These are phyloP conservation scores for Apodemus speciosus DNA, from an alignment of 2,113 vertebrate species.

Conservation along the genomic window DNA sequence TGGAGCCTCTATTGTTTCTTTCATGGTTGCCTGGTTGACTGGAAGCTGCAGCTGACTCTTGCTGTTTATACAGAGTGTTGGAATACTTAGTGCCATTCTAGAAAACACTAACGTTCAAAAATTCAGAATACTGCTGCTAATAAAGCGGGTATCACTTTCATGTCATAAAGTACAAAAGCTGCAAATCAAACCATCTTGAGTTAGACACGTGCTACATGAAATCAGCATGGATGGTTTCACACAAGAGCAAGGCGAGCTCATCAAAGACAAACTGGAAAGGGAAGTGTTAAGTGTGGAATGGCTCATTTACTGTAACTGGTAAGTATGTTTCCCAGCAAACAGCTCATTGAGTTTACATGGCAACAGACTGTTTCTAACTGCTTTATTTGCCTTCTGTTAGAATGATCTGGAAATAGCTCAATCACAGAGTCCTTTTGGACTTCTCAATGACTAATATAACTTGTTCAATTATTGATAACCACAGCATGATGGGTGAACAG, in stretches of 20 bases:
- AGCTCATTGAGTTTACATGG: not conserved
- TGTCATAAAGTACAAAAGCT: not conserved
- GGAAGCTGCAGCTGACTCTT: not conserved
- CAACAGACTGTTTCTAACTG: not conserved
- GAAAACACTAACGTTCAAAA: not conserved
- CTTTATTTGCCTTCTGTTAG: not conserved
- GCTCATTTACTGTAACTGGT: not conserved
- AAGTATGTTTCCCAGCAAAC: not conserved
- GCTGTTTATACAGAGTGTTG: not conserved
- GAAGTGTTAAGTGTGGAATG: not conserved
- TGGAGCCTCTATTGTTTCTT: not conserved
- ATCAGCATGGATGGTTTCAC: not conserved
- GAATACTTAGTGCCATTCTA: no score
- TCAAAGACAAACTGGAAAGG: not conserved
- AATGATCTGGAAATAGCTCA: not conserved
- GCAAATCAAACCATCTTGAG: not conserved
- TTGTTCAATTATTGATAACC: not conserved
- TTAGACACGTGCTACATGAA: not conserved
- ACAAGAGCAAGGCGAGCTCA: not conserved
- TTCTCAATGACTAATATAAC: conserved; percentile 24
- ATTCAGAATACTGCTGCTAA: not conserved
- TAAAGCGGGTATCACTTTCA: not conserved
- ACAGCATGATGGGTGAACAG: not conserved
- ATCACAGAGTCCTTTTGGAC: not conserved
- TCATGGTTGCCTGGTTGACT: not conserved